A percentile compares a stretch with the other conserved stretches of the same genome.
Conservation (phyloP, 2,113 vertebrate genomes). For the Diadophis punctatus region DNA sequence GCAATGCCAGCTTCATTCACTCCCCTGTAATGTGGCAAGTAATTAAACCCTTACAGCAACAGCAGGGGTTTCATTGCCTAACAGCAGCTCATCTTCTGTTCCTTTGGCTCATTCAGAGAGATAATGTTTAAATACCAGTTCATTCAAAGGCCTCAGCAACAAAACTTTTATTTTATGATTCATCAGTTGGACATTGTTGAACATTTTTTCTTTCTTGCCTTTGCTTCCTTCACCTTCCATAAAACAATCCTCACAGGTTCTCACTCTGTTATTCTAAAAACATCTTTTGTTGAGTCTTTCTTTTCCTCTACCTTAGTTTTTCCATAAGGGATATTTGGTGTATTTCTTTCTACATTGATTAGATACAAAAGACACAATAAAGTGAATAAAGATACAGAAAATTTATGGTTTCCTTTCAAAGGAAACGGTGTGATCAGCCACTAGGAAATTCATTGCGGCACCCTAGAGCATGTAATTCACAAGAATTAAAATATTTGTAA, state of each 20-base stretch:
- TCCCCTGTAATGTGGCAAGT: conserved; percentile 41
- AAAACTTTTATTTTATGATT: conserved; percentile 19
- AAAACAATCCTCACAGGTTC: neutral
- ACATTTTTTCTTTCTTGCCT: neutral
- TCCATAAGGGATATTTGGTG: neutral
- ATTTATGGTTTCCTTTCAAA: neutral
- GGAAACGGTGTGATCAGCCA: neutral
- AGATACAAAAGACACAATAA: neutral
- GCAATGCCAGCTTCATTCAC: conserved; percentile 34
- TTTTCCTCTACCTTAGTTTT: neutral
- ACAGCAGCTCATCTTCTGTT: conserved; percentile 18
- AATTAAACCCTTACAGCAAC: conserved; percentile 44
- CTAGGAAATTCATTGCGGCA: neutral
- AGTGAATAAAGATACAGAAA: neutral
- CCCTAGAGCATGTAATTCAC: neutral
- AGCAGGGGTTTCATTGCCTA: conserved; percentile 41
- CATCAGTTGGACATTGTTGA: neutral
- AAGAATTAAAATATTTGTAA: neutral
- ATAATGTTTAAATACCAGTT: conserved; percentile 30
- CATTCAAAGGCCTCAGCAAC: conserved; percentile 26
- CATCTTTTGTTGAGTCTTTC: neutral
- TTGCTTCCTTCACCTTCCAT: neutral
- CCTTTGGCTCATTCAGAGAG: conserved; percentile 25
- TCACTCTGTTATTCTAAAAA: neutral
- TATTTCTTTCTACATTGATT: neutral